Evolutionary conservation across 2,797 vertebrate species (phyloP), one percentile per base, ranked within the genome.

Genomic region (Chelon auratus): DNA sequence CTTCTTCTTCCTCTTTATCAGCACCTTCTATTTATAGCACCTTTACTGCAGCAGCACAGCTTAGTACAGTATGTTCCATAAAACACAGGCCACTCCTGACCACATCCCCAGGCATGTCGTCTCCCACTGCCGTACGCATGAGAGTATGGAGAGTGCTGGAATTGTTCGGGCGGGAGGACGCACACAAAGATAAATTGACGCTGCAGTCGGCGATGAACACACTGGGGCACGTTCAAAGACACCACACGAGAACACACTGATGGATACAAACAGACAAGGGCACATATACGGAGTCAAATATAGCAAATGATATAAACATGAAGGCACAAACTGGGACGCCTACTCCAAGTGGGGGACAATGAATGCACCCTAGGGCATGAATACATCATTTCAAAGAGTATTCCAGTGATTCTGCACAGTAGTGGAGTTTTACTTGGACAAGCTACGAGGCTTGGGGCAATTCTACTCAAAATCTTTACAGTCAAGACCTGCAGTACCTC

Each of bases 21-120:
- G 85, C 78, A 64, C 62, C 68, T 83, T 92, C 93, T 93, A 93
- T 93, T 92, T 89, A 89, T 92, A 93, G 85, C 69, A 18, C 11
- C 66, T 85, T 86, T 68, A 80, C 90, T 87, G 90, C 85, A 84
- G 82, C 76, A 22, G 64, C 36, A 20, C 78, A 66, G 82, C 82
- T 82, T 30, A 76, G 91, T 87, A 93, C 90, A 91, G 84, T 81
- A 83, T 87, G 91, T 91, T 90, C 89, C 77, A 82, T 74, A 75
- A 82, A 89, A 85, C 72, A 80, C 76, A 64, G 72, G 75, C 81
- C 75, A 71, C 57, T 78, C 65, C 72, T 75, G 84, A 79, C 77
- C 86, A 79, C 90, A 77, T 82, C 78, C 70, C 75, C 68, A 47
- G 69, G 78, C 89, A 75, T 58, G 73, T 56, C 65, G 42, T 68